phyloP scores from a whole-genome alignment of 2,113 vertebrate genomes.

The Poecile atricapillus region DNA sequence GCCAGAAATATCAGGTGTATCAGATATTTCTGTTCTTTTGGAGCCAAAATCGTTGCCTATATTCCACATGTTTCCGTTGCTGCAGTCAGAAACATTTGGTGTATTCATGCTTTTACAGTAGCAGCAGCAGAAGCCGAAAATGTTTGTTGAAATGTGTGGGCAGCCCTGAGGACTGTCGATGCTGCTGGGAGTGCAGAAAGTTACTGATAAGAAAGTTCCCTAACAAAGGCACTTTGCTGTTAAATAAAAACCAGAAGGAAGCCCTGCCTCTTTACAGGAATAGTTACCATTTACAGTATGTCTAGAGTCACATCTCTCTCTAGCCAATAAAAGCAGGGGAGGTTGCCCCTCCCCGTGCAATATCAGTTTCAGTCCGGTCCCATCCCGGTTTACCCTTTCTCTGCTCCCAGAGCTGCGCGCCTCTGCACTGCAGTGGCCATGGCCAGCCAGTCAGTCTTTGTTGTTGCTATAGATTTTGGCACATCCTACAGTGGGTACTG shows the following conservation, averaged over 20 bases:
- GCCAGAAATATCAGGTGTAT: neutral
- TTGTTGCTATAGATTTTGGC: constrained; percentile 13
- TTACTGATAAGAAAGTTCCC: neutral
- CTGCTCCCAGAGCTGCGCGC: accelerated
- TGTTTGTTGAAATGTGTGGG: neutral
- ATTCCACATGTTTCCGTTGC: neutral
- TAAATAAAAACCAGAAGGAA: neutral
- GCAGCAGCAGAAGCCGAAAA: neutral
- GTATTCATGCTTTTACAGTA: neutral
- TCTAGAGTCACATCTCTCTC: accelerated
- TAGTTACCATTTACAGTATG: accelerated
- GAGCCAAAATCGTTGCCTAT: accelerated
- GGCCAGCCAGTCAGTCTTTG: neutral
- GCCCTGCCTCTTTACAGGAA: neutral
- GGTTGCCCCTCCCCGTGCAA: accelerated
- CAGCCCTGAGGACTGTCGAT: accelerated
- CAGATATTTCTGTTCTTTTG: accelerated
- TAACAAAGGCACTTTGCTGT: neutral
- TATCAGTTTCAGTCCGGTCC: neutral
- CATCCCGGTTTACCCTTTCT: accelerated
- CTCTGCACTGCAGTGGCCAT: neutral
- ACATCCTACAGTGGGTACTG: constrained; percentile 32
- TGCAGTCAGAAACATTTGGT: accelerated
- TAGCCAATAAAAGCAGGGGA: accelerated
- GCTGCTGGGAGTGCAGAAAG: neutral